Base-by-base conservation (phyloP, 2,888 invertebrate species). In the Halictus ligatus region DNA sequence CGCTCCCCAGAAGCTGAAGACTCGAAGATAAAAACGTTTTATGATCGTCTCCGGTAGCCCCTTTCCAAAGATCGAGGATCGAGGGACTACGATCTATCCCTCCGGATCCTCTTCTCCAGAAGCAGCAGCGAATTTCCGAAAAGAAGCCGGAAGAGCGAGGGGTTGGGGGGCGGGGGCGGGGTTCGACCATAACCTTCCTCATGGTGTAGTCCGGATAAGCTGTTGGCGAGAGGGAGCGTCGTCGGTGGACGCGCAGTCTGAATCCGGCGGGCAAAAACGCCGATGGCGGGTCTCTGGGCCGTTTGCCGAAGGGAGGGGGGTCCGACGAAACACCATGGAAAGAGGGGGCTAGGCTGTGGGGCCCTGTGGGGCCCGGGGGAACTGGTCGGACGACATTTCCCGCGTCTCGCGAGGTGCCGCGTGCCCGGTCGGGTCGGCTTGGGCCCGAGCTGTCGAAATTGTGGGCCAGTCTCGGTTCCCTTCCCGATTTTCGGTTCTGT, bases 351-450 rank as follows among this genome's bases (percentile, higher is more conserved):
- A 67, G 40, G 67, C 29, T 18, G 15, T 54, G 21, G 29, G 25
- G 75, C n/a, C 18, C n/a, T 2, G 40, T 4, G 69, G 35, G 69
- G 40, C 40, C 40, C n/a, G 21, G 69, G 40, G 71, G 83, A 88
- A 89, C 89, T 87, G 90, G 89, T 91, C 90, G 75, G 82, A 83
- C 90, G 89, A 91, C 90, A 90, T 91, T 89, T 90, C 86, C 90
- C 90, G 85, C 87, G 86, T 87, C 80, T 77, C 86, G 87, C 89
- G 85, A 84, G 89, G 86, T 79, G 83, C 84, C 84, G 84, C 89
- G 83, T n/a, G n/a, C 58, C 76, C 69, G 76, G 88, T 1, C n/a
- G 71, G 71, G n/a, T 40, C 40, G 21, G 69, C 40, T 35, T 21
- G 25, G 64, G 21, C 67, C 58, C n/a, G 58, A 58, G 58, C 58